Conservation (phyloP, 2,113 vertebrate genomes). For the Sclerurus mexicanus region DNA sequence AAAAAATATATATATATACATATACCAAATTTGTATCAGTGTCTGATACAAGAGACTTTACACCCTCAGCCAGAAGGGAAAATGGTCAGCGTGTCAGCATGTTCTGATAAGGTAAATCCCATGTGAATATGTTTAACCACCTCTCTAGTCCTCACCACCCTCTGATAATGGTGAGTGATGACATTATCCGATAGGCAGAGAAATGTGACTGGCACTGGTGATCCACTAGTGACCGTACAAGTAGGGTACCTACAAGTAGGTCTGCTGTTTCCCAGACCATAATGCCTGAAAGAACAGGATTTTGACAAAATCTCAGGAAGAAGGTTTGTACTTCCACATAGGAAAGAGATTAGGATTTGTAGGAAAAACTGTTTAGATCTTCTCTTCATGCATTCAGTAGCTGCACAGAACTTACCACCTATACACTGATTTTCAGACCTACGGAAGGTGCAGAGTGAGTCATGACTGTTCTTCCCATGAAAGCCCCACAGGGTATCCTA, state of each 20-base stretch:
- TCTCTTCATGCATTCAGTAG: background rate
- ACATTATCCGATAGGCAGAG: background rate
- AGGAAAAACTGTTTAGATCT: background rate
- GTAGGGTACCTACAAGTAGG: background rate
- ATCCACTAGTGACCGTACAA: background rate
- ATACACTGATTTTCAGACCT: background rate
- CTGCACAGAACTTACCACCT: background rate
- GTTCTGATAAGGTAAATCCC: background rate
- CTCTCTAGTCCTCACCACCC: background rate
- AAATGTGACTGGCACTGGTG: background rate
- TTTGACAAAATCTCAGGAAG: background rate
- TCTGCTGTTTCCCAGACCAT: background rate
- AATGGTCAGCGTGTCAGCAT: background rate
- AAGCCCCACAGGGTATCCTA: background rate
- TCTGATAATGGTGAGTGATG: background rate
- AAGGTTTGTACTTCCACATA: background rate
- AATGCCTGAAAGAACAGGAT: background rate
- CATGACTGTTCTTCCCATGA: accelerated
- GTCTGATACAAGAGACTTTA: background rate
- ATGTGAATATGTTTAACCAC: background rate
- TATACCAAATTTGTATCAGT: background rate
- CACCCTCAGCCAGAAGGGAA: background rate
- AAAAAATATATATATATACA: too few relatives aligned
- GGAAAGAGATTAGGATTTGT: background rate
- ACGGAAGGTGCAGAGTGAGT: background rate